These are phyloP conservation scores for Ectobius pallidus DNA, from an alignment of 2,888 invertebrate genomes.

Conservation along the genomic window DNA sequence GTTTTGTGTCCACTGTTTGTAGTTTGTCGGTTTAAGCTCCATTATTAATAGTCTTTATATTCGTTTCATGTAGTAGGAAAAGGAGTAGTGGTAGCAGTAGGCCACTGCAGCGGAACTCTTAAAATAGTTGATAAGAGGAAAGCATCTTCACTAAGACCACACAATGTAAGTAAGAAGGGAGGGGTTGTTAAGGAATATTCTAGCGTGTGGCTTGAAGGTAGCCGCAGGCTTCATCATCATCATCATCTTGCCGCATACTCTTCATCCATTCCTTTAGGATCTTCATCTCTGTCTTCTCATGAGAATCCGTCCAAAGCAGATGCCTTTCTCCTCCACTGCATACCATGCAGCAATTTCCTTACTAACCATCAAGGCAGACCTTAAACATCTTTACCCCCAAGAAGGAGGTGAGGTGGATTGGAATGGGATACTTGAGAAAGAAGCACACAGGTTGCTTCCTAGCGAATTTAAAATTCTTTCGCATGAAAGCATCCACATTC, in stretches of 20 bases:
- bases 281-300: background rate
- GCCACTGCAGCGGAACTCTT: background rate
- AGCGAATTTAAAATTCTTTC: too few relatives aligned
- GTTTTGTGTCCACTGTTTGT: too few relatives aligned
- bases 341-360: background rate
- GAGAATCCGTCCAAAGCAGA: background rate
- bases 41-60: too few relatives aligned
- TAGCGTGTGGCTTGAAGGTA: background rate
- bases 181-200: background rate
- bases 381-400: background rate
- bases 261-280: background rate
- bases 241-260: background rate
- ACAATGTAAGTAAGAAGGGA: background rate
- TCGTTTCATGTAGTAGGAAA: too few relatives aligned
- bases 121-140: background rate
- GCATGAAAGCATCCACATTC: too few relatives aligned
- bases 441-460: too few relatives aligned
- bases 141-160: background rate
- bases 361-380: background rate
- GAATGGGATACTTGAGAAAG: too few relatives aligned
- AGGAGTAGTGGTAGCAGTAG: too few relatives aligned
- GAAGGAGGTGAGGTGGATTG: too few relatives aligned
- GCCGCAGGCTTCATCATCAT: background rate
- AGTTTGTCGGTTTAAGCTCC: too few relatives aligned
- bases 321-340: background rate